Percentiles rank a stretch among this genome's conserved stretches.
Evolutionary conservation across 1,140 invertebrate genomes (phyloP).

Genomic region (Drosophila triauraria): DNA sequence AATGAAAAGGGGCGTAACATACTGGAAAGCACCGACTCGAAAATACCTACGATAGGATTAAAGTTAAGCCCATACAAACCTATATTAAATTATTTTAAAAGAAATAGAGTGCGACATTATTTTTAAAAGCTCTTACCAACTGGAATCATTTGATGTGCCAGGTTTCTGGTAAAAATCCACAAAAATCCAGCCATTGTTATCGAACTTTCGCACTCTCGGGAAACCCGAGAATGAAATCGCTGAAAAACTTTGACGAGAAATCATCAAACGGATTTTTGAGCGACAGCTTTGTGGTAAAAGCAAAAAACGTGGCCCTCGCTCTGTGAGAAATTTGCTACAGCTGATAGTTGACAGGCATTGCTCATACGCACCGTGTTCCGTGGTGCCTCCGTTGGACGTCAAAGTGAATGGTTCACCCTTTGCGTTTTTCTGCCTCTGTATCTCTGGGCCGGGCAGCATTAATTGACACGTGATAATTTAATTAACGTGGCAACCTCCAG

Average conservation of each 20-base stretch:
- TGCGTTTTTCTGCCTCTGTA: conserved; percentile 44
- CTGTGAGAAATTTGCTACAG: conserved; percentile 60
- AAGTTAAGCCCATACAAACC: no score
- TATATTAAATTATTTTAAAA: no score
- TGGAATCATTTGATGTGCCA: neutral
- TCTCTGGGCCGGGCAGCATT: conserved; percentile 58
- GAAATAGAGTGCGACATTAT: neutral
- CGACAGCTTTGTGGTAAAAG: conserved; percentile 40
- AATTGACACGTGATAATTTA: conserved; percentile 83
- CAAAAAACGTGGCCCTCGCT: neutral
- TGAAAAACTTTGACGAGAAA: conserved; percentile 41
- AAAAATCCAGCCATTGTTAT: conserved; percentile 16
- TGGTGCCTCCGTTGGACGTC: conserved; percentile 34
- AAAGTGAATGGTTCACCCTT: conserved; percentile 46
- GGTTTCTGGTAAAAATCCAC: neutral
- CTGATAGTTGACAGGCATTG: conserved; percentile 61
- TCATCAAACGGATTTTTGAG: conserved; percentile 68
- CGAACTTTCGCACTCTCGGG: conserved; percentile 1
- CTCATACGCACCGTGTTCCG: conserved; percentile 64
- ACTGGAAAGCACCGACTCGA: neutral
- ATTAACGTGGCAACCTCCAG: conserved; percentile 70
- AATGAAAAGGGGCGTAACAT: conserved; percentile 35
- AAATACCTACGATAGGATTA: neutral
- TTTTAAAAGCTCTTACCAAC: neutral
- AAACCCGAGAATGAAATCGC: conserved; percentile 16